These are phyloP conservation scores for Tyto alba DNA, from an alignment of 2,113 vertebrate genomes.

Conservation along the genomic window DNA sequence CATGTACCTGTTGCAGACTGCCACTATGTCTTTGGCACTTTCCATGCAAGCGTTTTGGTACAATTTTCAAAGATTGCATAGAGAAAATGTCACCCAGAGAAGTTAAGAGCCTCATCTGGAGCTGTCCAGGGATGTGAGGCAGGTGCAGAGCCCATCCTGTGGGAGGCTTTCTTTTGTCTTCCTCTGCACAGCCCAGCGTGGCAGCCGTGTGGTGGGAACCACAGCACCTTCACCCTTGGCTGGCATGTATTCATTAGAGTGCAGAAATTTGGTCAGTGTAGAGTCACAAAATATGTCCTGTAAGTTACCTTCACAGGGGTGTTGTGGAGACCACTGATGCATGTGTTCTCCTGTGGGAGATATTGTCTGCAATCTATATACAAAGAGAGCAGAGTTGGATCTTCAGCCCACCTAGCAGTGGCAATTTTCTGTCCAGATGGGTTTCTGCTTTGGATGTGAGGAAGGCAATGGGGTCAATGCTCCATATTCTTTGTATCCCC, in stretches of 20 bases:
- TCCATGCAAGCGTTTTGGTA: not conserved
- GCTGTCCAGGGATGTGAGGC: not conserved
- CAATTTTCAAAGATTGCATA: not conserved
- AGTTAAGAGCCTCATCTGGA: not conserved
- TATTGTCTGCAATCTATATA: not conserved
- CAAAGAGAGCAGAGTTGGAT: not conserved
- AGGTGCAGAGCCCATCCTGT: not conserved
- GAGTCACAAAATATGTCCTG: not conserved
- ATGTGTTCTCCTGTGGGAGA: not conserved
- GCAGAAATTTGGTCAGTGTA: not conserved
- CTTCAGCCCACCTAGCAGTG: not conserved
- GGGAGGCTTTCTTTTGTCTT: not conserved
- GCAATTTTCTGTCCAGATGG: not conserved
- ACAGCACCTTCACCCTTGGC: not conserved
- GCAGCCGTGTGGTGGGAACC: not conserved
- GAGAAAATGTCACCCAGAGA: not conserved
- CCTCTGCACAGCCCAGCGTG: accelerated
- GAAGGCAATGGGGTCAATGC: not conserved
- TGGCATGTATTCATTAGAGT: not conserved
- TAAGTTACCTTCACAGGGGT: not conserved
- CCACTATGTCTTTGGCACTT: not conserved
- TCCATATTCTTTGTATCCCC: not conserved
- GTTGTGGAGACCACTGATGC: not conserved
- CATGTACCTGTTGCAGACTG: not conserved
- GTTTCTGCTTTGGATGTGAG: not conserved